Base-by-base conservation (phyloP, 2,888 invertebrate genomes). In the Sminthurinus aureus region DNA sequence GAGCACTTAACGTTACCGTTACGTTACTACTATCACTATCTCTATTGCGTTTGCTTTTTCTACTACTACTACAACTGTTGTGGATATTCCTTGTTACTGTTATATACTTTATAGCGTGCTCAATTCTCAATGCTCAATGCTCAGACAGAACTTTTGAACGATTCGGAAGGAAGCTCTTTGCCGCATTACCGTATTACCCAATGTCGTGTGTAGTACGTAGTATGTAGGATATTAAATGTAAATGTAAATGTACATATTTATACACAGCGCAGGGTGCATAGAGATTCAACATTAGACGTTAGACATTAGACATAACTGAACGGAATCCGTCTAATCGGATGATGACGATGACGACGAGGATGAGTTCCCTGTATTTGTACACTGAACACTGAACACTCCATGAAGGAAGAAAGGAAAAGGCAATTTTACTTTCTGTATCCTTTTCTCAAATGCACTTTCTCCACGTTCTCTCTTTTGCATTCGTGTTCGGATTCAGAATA, bases 301-400 rank as follows among this genome's bases (percentile, higher is more conserved):
- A n/a, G n/a, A n/a, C n/a, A n/a, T n/a, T n/a, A n/a, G n/a, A 38
- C 6, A 38, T 38, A 38, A 38, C 38, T 1, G 38, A 38, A 6
- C 38, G 38, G 38, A 52, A 75, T 52, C 75, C 24, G 50, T 52
- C 22, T 75, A 75, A 75, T 75, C n/a, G 12, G 50, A 77, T 18
- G 38, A 38, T 38, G 38, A 38, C 3, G 38, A 38, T 6, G 38
- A 38, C 3, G 38, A 38, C 6, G 38, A 38, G 3, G 38, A 38
- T 38, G 52, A 77, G 58, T 77, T 64, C 15, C 9, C 69, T 69
- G 79, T 79, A 79, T 79, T 69, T 66, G 66, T 78, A 26, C 24
- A 71, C n/a, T n/a, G n/a, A n/a, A n/a, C n/a, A n/a, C n/a, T n/a
- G n/a, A n/a, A n/a, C n/a, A n/a, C 58, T 58, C 9, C 15, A 58